These are phyloP conservation scores for Ctenosaura bakeri DNA, from an alignment of 2,797 vertebrate species.

Conservation along the genomic window DNA sequence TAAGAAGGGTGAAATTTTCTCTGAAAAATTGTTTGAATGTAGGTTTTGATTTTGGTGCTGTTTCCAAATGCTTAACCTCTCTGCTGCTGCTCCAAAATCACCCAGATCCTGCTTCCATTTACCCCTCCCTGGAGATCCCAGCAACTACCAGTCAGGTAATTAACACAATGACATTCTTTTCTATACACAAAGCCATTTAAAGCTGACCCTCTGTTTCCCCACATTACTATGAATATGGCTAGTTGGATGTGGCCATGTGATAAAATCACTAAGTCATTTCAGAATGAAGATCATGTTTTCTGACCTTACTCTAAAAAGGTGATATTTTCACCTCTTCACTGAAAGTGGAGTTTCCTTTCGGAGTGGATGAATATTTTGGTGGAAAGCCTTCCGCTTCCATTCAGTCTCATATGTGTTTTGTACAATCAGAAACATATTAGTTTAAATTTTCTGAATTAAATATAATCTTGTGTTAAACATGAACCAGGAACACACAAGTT, in stretches of 20 bases:
- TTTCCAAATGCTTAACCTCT: not conserved
- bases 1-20: not conserved
- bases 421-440: not conserved
- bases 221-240: not conserved
- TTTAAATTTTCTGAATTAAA: slow-evolving; percentile 9
- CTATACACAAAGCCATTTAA: not conserved
- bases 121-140: not conserved
- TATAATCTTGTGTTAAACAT: not conserved
- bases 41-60: not conserved
- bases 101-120: not conserved
- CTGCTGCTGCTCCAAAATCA: not conserved
- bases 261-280: not conserved
- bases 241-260: not conserved
- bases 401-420: not conserved
- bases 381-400: not conserved
- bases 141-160: not conserved
- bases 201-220: not conserved
- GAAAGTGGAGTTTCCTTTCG: not conserved
- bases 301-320: not conserved
- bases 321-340: not conserved
- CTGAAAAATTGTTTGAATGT: not conserved
- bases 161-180: not conserved
- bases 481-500: not conserved
- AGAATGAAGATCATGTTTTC: not conserved
- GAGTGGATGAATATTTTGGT: not conserved